Conservation (phyloP, 2,113 vertebrate genomes). For the Capra hircus region DNA sequence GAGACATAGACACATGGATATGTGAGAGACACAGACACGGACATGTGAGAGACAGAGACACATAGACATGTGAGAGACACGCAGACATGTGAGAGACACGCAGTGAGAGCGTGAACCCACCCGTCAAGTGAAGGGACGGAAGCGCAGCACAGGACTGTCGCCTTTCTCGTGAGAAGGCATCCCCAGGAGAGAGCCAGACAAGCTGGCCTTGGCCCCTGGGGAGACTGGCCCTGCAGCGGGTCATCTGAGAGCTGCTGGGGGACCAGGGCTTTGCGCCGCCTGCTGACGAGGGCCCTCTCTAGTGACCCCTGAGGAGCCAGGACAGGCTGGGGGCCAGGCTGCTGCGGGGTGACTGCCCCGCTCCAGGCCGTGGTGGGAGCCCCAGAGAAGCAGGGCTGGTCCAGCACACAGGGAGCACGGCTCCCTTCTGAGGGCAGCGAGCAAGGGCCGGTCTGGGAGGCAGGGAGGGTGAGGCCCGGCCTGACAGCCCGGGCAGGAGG, state of each 20-base stretch:
- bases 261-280: neutral
- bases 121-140: no score
- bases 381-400: neutral
- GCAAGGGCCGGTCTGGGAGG: neutral
- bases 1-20: no score
- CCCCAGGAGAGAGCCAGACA: neutral
- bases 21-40: no score
- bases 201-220: no score
- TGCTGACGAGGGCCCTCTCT: accelerated
- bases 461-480: neutral
- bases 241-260: neutral
- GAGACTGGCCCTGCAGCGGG: neutral
- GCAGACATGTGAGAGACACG: no score
- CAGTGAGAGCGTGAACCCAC: neutral
- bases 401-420: accelerated
- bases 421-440: neutral
- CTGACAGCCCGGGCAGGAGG: neutral
- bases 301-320: neutral
- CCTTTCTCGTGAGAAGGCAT: neutral
- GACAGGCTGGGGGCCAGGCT: neutral
- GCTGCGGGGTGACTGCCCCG: accelerated
- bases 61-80: no score
- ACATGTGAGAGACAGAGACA: no score
- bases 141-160: neutral
- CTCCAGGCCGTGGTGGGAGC: accelerated